Evolutionary conservation across 2,888 invertebrate species (phyloP).

Genomic region (Drymonia ruficornis): DNA sequence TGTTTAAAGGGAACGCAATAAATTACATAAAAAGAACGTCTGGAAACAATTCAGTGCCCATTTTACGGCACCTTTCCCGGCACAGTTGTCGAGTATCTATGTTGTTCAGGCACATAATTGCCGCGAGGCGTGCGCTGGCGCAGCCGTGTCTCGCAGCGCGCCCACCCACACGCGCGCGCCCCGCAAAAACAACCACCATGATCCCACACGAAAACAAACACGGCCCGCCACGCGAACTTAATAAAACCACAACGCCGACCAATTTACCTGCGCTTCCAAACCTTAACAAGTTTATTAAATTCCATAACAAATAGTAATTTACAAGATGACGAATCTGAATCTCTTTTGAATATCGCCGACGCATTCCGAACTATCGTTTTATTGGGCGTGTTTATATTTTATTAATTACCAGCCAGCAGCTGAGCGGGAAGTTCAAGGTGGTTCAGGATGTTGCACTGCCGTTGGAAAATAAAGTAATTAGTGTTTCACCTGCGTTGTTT

Average conservation of each 20-base stretch:
- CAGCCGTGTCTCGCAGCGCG: constrained; percentile 75
- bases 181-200: constrained; percentile 70
- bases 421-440: constrained; percentile 47
- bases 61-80: constrained; percentile 73
- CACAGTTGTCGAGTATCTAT: constrained; percentile 47
- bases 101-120: constrained; percentile 70
- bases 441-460: constrained; percentile 33
- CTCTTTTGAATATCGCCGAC: constrained; percentile 76
- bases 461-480: constrained; percentile 29
- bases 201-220: constrained; percentile 81
- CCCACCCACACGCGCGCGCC: constrained; percentile 77
- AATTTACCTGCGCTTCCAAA: constrained; percentile 80
- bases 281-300: constrained; percentile 84
- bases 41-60: constrained; percentile 61
- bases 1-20: background rate
- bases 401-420: constrained; percentile 63
- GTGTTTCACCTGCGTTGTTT: constrained; percentile 23
- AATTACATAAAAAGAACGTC: constrained; percentile 44
- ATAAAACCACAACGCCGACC: constrained; percentile 77
- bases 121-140: constrained; percentile 59
- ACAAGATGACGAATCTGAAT: constrained; percentile 75
- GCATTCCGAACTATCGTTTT: constrained; percentile 75
- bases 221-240: constrained; percentile 77
- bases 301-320: constrained; percentile 82
- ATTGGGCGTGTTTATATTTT: constrained; percentile 71